Evolutionary conservation across 2,113 vertebrate species (phyloP), one percentile per base, ranked within the genome.

Genomic region (Rhegmatorhina hoffmannsi): DNA sequence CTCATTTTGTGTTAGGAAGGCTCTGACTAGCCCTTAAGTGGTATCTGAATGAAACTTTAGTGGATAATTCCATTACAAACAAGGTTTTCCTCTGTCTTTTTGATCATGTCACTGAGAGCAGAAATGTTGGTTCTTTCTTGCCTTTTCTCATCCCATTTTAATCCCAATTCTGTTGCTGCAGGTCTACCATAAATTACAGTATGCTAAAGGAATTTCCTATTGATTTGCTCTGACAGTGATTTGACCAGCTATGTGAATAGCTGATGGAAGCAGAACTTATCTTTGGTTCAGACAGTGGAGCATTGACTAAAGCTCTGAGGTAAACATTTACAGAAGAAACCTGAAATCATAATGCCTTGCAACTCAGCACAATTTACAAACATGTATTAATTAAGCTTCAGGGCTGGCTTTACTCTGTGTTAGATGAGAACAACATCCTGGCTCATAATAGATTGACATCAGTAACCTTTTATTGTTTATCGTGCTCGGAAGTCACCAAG

Each of bases 201-300:
- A 97, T 85, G 95, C 92, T 82, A 95, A 94, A 96, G 95, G 97
- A 96, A 92, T 97, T 98, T 98, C 97, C 97, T 97, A 97, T 98
- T 98, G 98, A 98, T 98, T 98, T 97, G 92, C 76, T 92, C 94
- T 98, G 98, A 98, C 98, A 99, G 98, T 98, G 98, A 98, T 98
- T 97, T 98, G 98, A 98, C 98, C 98, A 97, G 98, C 97, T 88
- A 97, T 97, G 97, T 97, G 97, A 98, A 96, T 97, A 97, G 97
- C 97, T 98, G 98, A 96, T 95, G 94, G 97, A 95, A 95, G 95
- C 96, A 94, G 94, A 95, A 92, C 93, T 94, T 91, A 92, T 94
- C 95, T 97, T 97, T 90, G 93, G 89, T 97, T 92, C 80, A 95
- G 87, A 85, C 80, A 95, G 85, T 72, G 75, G 33, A 79, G 85